A percentile compares a stretch with the other conserved stretches of the same genome.
Conservation (phyloP, 2,888 invertebrate genomes). For the Laothoe populi region DNA sequence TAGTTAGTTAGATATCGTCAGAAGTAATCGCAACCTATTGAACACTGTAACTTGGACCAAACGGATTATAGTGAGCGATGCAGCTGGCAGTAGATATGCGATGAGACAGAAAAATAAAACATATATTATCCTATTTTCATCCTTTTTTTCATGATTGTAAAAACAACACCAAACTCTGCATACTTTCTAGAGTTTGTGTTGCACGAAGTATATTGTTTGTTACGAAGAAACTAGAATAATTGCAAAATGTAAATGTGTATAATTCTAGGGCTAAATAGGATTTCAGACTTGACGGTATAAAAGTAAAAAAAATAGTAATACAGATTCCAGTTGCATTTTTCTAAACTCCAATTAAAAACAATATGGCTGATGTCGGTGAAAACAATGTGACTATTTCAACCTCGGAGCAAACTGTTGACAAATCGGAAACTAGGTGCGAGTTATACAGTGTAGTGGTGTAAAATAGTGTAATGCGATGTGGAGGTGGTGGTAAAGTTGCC, state of each 20-base stretch:
- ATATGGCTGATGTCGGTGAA: not conserved
- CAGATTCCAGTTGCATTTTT: too few species aligned
- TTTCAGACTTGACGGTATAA: too few species aligned
- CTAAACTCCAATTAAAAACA: not conserved
- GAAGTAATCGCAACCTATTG: not conserved
- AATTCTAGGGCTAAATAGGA: too few species aligned
- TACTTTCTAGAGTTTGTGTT: too few species aligned
- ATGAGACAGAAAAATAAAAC: too few species aligned
- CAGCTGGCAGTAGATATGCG: not conserved
- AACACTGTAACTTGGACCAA: not conserved
- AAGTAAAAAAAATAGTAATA: too few species aligned
- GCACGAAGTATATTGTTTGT: too few species aligned
- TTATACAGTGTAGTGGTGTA: not conserved
- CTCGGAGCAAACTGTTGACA: not conserved
- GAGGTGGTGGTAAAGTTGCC: conserved; percentile 32
- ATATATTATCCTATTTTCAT: too few species aligned
- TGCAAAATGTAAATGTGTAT: too few species aligned
- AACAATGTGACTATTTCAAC: not conserved
- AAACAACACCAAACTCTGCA: too few species aligned
- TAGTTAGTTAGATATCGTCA: not conserved
- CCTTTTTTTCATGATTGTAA: too few species aligned
- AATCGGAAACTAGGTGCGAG: not conserved
- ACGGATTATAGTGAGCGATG: not conserved
- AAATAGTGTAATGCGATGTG: conserved; percentile 27
- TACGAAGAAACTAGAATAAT: too few species aligned